A percentile compares a stretch with the other conserved stretches of the same genome.
These are phyloP conservation scores for Sus cebifrons DNA, from an alignment of 2,797 vertebrate species.

Conservation along the genomic window DNA sequence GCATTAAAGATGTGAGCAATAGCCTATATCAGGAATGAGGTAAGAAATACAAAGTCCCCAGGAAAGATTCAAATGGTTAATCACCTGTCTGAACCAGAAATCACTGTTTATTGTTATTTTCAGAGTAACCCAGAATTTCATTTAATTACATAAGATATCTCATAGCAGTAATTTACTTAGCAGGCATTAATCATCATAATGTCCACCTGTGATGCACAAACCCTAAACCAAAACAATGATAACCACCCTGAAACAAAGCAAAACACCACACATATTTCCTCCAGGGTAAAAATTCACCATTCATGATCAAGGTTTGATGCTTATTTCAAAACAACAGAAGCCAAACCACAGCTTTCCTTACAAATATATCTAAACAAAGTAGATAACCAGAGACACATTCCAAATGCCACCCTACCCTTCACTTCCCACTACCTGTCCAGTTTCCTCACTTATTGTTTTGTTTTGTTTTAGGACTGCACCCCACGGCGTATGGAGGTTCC, in stretches of 20 bases:
- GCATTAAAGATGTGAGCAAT: background rate
- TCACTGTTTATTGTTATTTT: constrained; percentile 52
- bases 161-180: constrained; percentile 22
- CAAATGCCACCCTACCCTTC: background rate
- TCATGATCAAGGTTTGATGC: background rate
- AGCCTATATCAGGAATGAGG: background rate
- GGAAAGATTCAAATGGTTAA: constrained; percentile 35
- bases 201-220: background rate
- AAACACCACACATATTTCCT: background rate
- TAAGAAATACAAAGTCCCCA: background rate
- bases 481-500: too few species aligned
- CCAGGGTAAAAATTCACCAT: background rate
- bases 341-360: constrained; percentile 21
- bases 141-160: constrained; percentile 42
- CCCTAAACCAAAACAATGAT: constrained; percentile 35
- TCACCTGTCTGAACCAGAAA: constrained; percentile 43
- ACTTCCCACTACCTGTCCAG: background rate
- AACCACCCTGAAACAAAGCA: background rate
- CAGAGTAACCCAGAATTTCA: background rate
- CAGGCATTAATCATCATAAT: constrained; percentile 17
- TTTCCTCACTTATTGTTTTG: background rate
- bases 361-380: background rate
- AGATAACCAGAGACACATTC: background rate
- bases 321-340: constrained; percentile 45
- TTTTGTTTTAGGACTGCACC: too few species aligned